Conservation (phyloP, 2,797 vertebrate genomes). For the Gymnoscopelus braueri region DNA sequence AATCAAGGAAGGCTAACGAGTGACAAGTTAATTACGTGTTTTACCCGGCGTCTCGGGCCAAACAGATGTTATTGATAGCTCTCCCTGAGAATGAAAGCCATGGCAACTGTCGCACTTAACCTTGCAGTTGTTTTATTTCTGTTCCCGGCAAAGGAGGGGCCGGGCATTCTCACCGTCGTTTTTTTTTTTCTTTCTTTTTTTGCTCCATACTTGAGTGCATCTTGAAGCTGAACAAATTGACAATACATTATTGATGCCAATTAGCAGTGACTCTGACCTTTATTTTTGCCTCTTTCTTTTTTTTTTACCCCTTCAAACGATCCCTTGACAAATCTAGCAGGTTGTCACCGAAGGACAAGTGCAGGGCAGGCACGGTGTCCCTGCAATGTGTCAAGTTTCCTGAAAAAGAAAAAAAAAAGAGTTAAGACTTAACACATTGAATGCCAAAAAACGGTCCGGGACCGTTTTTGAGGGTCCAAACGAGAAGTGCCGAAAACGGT, state of each 20-base stretch:
- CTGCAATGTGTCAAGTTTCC: neutral
- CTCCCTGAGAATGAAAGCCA: slow-evolving; percentile 74
- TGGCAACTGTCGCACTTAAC: slow-evolving; percentile 64
- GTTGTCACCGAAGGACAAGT: neutral
- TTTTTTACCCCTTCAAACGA: neutral
- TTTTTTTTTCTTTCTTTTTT: neutral
- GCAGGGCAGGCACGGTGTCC: neutral
- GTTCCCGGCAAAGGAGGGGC: neutral
- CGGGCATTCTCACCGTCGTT: slow-evolving; percentile 12
- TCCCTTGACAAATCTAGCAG: slow-evolving; percentile 8
- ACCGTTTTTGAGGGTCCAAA: too few species aligned
- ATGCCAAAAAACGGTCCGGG: too few species aligned
- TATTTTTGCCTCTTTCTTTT: slow-evolving; percentile 17
- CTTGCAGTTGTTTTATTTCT: slow-evolving; percentile 37
- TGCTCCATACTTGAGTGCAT: too few species aligned
- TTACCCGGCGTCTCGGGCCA: slow-evolving; percentile 30
- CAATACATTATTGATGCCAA: neutral
- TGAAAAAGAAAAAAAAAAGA: slow-evolving; percentile 6
- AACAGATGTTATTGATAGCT: slow-evolving; percentile 67
- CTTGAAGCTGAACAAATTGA: too few species aligned
- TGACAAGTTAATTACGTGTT: slow-evolving; percentile 92
- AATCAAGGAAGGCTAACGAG: slow-evolving; percentile 68
- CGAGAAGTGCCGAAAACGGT: too few species aligned
- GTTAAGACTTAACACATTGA: fast-evolving
- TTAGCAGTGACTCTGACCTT: slow-evolving; percentile 12